A percentile compares a stretch with the other conserved stretches of the same genome.
Conservation (phyloP, 1,140 invertebrate genomes). For the Heliothis subflexa region DNA sequence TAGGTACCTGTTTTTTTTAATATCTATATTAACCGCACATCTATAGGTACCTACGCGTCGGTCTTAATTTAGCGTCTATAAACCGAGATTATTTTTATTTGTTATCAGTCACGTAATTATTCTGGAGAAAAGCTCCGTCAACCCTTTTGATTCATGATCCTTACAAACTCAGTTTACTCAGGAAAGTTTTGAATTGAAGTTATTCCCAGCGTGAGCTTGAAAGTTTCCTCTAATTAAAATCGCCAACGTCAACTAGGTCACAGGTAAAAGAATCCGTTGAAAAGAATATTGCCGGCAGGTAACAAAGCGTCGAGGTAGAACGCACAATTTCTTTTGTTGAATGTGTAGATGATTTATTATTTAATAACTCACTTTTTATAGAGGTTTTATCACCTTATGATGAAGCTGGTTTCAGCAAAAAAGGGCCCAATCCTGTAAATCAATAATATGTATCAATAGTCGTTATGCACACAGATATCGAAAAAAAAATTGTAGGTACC, state of each 20-base stretch:
- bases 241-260: slow-evolving; percentile 19
- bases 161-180: slow-evolving; percentile 26
- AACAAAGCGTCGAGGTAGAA: slow-evolving; percentile 4
- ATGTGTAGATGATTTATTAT: no score
- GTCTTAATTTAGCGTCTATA: not conserved
- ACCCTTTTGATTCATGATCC: slow-evolving; percentile 11
- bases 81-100: not conserved
- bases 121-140: not conserved
- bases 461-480: no score
- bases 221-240: slow-evolving; percentile 39
- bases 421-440: no score
- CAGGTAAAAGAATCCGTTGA: slow-evolving; percentile 20
- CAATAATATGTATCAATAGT: no score
- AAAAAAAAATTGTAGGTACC: no score
- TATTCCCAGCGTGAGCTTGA: slow-evolving; percentile 28
- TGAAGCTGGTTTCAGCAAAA: no score
- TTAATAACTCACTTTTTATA: no score
- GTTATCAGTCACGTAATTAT: slow-evolving; percentile 2
- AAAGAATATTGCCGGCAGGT: not conserved
- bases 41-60: no score
- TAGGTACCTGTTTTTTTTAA: no score
- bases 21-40: no score
- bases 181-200: slow-evolving; percentile 33
- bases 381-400: no score
- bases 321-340: not conserved